Evolutionary conservation across 2,888 invertebrate species (phyloP).

Genomic region (Lamproptera curius): DNA sequence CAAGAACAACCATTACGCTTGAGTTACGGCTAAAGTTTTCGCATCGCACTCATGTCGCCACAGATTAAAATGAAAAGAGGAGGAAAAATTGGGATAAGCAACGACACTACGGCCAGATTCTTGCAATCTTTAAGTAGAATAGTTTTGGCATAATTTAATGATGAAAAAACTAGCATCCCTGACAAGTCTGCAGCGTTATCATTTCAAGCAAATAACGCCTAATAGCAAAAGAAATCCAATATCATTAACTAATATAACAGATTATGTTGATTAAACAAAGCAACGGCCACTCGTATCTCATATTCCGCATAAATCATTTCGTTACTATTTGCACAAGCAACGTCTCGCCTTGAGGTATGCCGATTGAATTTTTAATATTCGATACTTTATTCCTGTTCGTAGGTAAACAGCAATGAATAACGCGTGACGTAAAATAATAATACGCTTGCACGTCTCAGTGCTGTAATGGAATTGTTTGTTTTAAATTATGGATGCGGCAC

Average conservation of each 20-base stretch:
- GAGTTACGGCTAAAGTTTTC: slow-evolving; percentile 15
- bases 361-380: slow-evolving; percentile 15
- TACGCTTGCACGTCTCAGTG: not conserved
- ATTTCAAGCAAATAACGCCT: too few species aligned
- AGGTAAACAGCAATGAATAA: slow-evolving; percentile 5
- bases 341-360: not conserved
- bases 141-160: too few species aligned
- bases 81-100: too few species aligned
- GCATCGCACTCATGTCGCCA: slow-evolving; percentile 5
- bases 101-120: too few species aligned
- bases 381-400: slow-evolving; percentile 9
- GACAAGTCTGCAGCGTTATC: too few species aligned
- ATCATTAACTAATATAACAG: not conserved
- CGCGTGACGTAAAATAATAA: not conserved
- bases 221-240: too few species aligned
- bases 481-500: too few species aligned
- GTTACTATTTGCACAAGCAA: slow-evolving; percentile 1
- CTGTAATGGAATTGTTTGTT: not conserved
- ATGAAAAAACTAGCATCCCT: too few species aligned
- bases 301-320: slow-evolving; percentile 10
- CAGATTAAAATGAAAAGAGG: slow-evolving; percentile 8
- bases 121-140: too few species aligned
- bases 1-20: slow-evolving; percentile 15
- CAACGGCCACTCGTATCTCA: not conserved
- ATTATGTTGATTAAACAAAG: not conserved